Evolutionary conservation across 2,797 vertebrate species (phyloP), one percentile per base, ranked within the genome.

Genomic region (Scyliorhinus canicula): DNA sequence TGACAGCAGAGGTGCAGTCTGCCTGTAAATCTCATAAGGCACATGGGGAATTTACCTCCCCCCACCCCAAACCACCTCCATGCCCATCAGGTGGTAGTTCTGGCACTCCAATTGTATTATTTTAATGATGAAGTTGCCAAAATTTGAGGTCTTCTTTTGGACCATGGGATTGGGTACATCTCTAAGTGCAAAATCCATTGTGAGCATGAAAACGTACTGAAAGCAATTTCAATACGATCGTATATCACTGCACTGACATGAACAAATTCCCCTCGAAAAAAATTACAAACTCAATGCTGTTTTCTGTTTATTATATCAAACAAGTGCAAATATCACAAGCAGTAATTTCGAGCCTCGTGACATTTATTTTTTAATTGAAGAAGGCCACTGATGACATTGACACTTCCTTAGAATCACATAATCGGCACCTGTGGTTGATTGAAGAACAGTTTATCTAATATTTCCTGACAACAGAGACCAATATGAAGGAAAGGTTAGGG

Each of bases 371-470:
- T 91, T 65, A 91, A 65, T 28, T 65, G 88, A 60, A 91, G 60
- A 65, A 65, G n/a, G n/a, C n/a, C 88, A 65, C 88, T 65, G 88
- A 65, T 65, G 88, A 91, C 88, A 91, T 91, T 91, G 44, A 91
- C 24, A 91, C 57, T 63, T 26, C n/a, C 40, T 65, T 65, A 8
- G 24, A 91, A 65, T 91, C 57, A 47, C 40, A 91, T 91, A 60
- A 91, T 65, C 88, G 65, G 57, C 21, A 28, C 3, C 60, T 65
- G 47, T 44, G 24, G 60, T 44, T 65, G 88, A 91, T 91, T 65
- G n/a, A 57, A 65, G 88, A 91, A 44, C 60, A 28, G 60, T 91
- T 91, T 65, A 26, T 65, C 55, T 88, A 88, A 88, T 88, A 57
- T 88, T 57, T 35, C 11, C 57, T 65, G 88, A 65, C n/a, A 91